A percentile compares a stretch with the other conserved stretches of the same genome.
These are phyloP conservation scores for Muscicapa adusta DNA, from an alignment of 2,113 vertebrate species.

Conservation along the genomic window DNA sequence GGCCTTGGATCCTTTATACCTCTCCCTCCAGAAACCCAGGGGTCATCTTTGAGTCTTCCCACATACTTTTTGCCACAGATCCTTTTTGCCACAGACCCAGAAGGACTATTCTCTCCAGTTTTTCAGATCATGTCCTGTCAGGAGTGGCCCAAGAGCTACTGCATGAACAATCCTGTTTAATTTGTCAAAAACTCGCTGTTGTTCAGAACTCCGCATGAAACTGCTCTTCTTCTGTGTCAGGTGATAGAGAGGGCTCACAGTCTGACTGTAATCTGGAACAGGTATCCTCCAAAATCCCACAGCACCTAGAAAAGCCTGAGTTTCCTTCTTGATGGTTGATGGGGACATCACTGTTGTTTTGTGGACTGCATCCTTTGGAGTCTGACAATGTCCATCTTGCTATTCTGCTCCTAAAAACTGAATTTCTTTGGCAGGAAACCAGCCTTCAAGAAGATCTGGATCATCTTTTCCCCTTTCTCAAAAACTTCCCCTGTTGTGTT, in stretches of 20 bases:
- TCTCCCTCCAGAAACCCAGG: background rate
- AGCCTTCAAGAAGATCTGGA: background rate
- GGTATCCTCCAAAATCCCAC: background rate
- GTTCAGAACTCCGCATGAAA: background rate
- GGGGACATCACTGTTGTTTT: background rate
- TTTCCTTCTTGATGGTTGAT: background rate
- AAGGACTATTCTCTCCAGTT: background rate
- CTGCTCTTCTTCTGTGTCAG: background rate
- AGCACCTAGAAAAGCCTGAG: rapidly evolving
- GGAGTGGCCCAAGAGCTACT: background rate
- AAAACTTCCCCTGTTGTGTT: background rate
- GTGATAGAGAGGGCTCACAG: background rate
- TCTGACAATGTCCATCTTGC: background rate
- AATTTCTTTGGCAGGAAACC: background rate
- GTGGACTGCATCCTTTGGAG: background rate
- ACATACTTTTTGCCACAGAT: background rate
- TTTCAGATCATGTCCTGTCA: background rate
- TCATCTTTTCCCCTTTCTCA: background rate
- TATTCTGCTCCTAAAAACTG: background rate
- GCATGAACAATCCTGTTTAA: background rate
- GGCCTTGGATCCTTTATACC: background rate
- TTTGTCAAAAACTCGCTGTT: background rate
- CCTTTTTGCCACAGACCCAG: background rate
- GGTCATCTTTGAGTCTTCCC: too few species aligned
- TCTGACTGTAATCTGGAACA: background rate